phyloP scores from a whole-genome alignment of 2,888 invertebrate species.

The Ctenicera cuprea region DNA sequence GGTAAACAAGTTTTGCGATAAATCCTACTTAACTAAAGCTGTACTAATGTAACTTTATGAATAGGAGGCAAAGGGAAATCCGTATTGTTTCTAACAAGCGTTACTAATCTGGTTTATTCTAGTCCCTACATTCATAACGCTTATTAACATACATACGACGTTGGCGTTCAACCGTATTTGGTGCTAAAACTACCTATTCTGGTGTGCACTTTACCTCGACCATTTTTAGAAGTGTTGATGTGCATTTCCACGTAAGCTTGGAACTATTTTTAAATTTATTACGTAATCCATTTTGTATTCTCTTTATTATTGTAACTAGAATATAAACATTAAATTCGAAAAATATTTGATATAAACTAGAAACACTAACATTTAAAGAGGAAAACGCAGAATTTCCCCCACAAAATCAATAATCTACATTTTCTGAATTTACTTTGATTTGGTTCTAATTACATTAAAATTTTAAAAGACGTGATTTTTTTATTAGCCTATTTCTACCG shows the following conservation, averaged over 20 bases:
- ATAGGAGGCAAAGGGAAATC: slow-evolving; percentile 46
- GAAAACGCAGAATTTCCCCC: no score
- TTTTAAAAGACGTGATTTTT: no score
- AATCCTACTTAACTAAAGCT: slow-evolving; percentile 49
- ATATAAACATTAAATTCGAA: no score
- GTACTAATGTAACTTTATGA: slow-evolving; percentile 50
- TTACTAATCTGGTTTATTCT: slow-evolving; percentile 49
- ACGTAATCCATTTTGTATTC: background rate
- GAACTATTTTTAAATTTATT: slow-evolving; percentile 6
- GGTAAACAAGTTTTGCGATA: slow-evolving; percentile 46
- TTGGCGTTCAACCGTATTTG: slow-evolving; percentile 23
- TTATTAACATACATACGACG: slow-evolving; percentile 43
- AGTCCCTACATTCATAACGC: slow-evolving; percentile 45
- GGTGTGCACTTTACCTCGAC: background rate
- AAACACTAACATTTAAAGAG: no score
- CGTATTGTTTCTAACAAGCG: slow-evolving; percentile 53
- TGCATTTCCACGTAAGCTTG: background rate
- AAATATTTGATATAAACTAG: no score
- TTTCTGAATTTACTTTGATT: no score
- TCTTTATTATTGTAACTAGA: no score
- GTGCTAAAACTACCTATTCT: slow-evolving; percentile 13
- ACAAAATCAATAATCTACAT: no score
- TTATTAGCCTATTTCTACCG: no score
- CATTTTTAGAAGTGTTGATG: slow-evolving; percentile 10
- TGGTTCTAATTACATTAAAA: no score